Evolutionary conservation across 2,113 vertebrate genomes (phyloP).

Genomic region (Xyrauchen texanus): DNA sequence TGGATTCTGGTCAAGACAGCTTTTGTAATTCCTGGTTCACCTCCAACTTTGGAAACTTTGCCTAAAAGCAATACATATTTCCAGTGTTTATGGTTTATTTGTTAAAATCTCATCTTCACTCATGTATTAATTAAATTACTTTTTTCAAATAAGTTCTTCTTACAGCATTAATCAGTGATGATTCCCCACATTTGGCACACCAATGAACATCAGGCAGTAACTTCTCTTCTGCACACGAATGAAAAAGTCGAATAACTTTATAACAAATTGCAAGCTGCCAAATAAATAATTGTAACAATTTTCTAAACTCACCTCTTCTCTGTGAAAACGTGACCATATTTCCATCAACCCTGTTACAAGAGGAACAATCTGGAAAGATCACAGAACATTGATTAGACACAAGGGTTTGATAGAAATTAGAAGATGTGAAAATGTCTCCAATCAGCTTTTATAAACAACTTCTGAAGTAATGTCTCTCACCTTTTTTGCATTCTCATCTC

Average conservation of each 20-base stretch:
- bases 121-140: constrained; percentile 71
- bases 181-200: constrained; percentile 95
- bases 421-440: background rate
- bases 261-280: background rate
- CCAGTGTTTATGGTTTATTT: background rate
- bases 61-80: constrained; percentile 67
- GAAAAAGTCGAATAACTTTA: background rate
- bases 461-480: constrained; percentile 61
- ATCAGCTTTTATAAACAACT: too few species aligned
- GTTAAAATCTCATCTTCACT: background rate
- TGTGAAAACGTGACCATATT: constrained; percentile 79
- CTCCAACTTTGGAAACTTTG: constrained; percentile 86
- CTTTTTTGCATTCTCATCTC: constrained; percentile 79
- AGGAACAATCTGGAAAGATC: constrained; percentile 80
- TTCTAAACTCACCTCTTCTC: constrained; percentile 80
- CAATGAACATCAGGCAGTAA: constrained; percentile 87
- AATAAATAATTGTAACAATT: too few species aligned
- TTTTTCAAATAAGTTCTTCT: constrained; percentile 87
- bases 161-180: constrained; percentile 91
- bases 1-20: constrained; percentile 88
- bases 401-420: background rate
- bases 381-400: constrained; percentile 8
- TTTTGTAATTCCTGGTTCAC: constrained; percentile 87
- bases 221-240: constrained; percentile 70
- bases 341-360: constrained; percentile 75